Evolutionary conservation across 2,888 invertebrate genomes (phyloP), one percentile per base, ranked within the genome.

Genomic region (Tetanocera ferruginea): DNA sequence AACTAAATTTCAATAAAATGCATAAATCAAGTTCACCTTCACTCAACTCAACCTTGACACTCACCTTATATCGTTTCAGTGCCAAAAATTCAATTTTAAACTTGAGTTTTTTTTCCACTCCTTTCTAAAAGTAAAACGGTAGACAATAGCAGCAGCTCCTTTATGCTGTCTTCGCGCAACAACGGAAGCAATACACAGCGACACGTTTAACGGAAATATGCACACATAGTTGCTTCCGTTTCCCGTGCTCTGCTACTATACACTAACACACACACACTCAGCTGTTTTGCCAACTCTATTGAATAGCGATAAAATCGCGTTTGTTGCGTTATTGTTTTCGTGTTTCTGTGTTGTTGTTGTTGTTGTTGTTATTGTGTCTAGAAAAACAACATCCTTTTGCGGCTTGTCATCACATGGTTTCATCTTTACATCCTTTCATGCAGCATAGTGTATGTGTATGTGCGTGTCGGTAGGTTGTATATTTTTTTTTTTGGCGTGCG

Each of bases 251-350:
- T n/a, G 17, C 19, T 31, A 17, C 17, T 25, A 49, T 25, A 9
- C 55, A 71, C 60, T 64, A 17, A 28, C 31, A 25, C 19, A 76
- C 31, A 70, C 23, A 51, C 55, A 57, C 37, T 17, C 23, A 55
- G 19, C 31, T 34, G 43, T 67, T 25, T 60, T 25, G 57, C n/a
- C 14, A 34, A 14, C 25, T 86, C 86, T 87, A 87, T 86, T 86
- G 86, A 86, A 86, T 86, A 84, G 85, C 86, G 86, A 86, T 86
- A 86, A 87, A 87, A 86, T 87, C 87, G 87, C 87, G 85, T 86
- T 84, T 85, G 86, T 82, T 80, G 81, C 79, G 79, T 75, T 77
- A 74, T 77, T 69, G 69, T 49, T 69, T 37, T 49, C 23, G 43
- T 69, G 3, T 49, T 28, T 62, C 57, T 23, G 23, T 80, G 78